A percentile compares a stretch with the other conserved stretches of the same genome.
Conservation (phyloP, 2,888 invertebrate genomes). For the Dascillus cervinus region DNA sequence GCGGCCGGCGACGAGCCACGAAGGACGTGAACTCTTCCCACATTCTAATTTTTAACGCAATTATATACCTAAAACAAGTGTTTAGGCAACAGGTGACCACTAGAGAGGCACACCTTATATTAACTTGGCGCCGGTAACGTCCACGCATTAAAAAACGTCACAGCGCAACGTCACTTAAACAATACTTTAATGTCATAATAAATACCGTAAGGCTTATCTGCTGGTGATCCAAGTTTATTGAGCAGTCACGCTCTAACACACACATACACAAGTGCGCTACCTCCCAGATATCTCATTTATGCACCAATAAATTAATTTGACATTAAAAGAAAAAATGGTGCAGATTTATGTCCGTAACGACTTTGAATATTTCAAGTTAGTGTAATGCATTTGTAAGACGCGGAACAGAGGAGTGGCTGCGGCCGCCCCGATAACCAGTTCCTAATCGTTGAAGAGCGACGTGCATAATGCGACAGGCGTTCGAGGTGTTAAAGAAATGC, state of each 20-base stretch:
- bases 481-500: constrained; percentile 28
- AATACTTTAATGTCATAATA: constrained; percentile 12
- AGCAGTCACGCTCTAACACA: constrained; percentile 14
- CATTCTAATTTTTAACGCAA: too few relatives aligned
- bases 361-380: too few relatives aligned
- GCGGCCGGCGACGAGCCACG: too few relatives aligned
- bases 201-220: constrained; percentile 11
- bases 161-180: constrained; percentile 16
- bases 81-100: constrained; percentile 28
- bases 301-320: constrained; percentile 9
- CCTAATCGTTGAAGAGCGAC: constrained; percentile 36
- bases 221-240: constrained; percentile 16
- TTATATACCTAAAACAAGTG: constrained; percentile 25
- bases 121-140: constrained; percentile 30
- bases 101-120: constrained; percentile 33
- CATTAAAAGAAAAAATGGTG: neutral
- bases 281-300: constrained; percentile 5
- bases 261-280: constrained; percentile 9
- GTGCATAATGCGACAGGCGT: constrained; percentile 37
- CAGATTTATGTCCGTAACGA: too few relatives aligned
- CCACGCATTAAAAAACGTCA: constrained; percentile 29
- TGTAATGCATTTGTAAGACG: too few relatives aligned
- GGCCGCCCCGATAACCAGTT: constrained; percentile 35
- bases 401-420: constrained; percentile 31
- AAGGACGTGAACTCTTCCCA: too few relatives aligned